phyloP scores from a whole-genome alignment of 2,113 vertebrate species.

The Pipra filicauda region DNA sequence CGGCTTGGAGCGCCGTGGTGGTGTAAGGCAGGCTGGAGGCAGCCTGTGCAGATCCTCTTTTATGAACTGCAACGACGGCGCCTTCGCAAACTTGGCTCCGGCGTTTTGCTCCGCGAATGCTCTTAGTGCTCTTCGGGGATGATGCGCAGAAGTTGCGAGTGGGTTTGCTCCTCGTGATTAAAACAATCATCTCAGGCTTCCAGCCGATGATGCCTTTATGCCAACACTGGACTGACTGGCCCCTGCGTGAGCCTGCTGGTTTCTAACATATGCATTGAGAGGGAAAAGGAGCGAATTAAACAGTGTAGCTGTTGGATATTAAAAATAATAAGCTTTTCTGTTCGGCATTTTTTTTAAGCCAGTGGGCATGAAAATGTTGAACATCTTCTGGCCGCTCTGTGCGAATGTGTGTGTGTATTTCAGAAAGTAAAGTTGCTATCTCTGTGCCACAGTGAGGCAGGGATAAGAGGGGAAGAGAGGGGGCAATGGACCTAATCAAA shows the following conservation, averaged over 20 bases:
- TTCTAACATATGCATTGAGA: not conserved
- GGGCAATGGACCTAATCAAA: slow-evolving; percentile 66
- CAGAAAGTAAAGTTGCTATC: slow-evolving; percentile 79
- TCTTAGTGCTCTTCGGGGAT: not conserved
- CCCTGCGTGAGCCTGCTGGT: not conserved
- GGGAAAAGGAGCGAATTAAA: not conserved
- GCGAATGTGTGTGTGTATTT: slow-evolving; percentile 21
- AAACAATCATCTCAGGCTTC: not conserved
- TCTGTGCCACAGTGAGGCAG: slow-evolving; percentile 57
- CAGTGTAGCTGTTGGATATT: not conserved
- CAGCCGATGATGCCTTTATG: not conserved
- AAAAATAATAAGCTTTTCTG: slow-evolving; percentile 25
- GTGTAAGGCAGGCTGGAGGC: not conserved
- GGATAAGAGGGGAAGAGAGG: not conserved
- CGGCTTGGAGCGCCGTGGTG: not conserved
- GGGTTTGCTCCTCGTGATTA: not conserved
- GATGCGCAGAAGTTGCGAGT: fast-evolving
- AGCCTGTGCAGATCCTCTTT: not conserved
- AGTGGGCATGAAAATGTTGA: not conserved
- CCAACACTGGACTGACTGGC: not conserved
- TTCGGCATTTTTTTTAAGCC: not conserved
- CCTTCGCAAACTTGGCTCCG: not conserved
- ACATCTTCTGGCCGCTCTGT: not conserved
- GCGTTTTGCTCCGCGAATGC: not conserved
- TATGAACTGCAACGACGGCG: not conserved